phyloP scores from a whole-genome alignment of 2,888 invertebrate genomes.

The Nomada lathburiana region DNA sequence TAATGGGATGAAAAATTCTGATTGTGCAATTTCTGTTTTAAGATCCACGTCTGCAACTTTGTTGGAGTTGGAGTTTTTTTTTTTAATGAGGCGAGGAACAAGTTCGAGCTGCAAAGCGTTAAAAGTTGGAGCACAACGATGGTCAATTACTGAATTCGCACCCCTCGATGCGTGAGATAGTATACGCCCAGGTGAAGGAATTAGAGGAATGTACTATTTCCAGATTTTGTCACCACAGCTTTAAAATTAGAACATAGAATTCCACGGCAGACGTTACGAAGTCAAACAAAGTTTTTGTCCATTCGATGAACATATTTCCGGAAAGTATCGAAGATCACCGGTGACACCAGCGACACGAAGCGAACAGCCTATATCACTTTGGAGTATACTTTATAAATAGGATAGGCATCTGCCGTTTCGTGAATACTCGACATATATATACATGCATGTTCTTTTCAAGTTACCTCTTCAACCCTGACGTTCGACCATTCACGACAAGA shows the following conservation, averaged over 20 bases:
- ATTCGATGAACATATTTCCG: background rate
- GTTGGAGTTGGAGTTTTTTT: too few species aligned
- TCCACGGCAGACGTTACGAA: background rate
- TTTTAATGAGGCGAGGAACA: too few species aligned
- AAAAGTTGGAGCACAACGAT: too few species aligned
- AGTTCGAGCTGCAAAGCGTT: too few species aligned
- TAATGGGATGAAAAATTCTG: too few species aligned
- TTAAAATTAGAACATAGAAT: background rate
- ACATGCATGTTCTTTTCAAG: background rate
- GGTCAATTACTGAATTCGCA: too few species aligned
- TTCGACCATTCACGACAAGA: too few species aligned
- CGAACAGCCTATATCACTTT: conserved; percentile 2
- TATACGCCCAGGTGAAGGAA: too few species aligned
- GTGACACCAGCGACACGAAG: background rate
- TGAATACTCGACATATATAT: background rate
- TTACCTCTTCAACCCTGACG: background rate
- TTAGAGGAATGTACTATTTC: background rate
- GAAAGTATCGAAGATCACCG: conserved; percentile 2
- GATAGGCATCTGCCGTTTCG: conserved; percentile 11
- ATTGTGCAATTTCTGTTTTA: too few species aligned
- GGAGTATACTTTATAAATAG: conserved; percentile 2
- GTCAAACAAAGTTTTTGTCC: background rate
- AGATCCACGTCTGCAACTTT: too few species aligned
- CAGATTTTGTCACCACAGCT: background rate
- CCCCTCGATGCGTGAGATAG: too few species aligned